Evolutionary conservation across 2,113 vertebrate species (phyloP), one percentile per base, ranked within the genome.

Genomic region (Pseudorhombus dupliciocellatus): DNA sequence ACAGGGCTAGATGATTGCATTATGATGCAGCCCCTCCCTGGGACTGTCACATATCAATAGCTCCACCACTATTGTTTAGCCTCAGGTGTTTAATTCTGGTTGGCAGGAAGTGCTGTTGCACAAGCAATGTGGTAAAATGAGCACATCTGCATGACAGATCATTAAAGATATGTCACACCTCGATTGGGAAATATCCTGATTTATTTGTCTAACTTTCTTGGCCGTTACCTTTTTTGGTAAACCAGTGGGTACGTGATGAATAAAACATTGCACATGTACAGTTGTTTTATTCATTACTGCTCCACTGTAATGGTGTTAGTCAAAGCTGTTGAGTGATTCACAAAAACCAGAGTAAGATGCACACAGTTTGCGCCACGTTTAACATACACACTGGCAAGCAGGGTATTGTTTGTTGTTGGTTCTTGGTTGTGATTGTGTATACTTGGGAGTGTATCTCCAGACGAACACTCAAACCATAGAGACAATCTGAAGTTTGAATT

Each of bases 71-170:
- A 83, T 87, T 88, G 83, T 91, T 85, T 90, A 81, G 84, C 90
- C 88, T 84, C 75, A 81, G 87, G 90, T 86, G 70, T 88, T 81
- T 76, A 40, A 87, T 90, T 91, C 79, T 84, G 69, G 70, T 82
- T 76, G 73, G 71, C 80, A 90, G 87, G 86, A 88, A 84, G 61
- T 70, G 51, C 37, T 74, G 53, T 90, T 87, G 84, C 86, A 78
- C 84, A 88, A 87, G 81, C n/a, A 59, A 21, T 70, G 75, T 57
- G 81, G 75, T 80, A 42, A 82, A 87, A 73, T 69, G 68, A 71
- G 67, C 62, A 75, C 71, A 73, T 66, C 60, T 22, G 10, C 7
- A 30, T 82, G 81, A 84, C 71, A 57, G 66, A 55, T 87, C 71
- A 75, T 87, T 74, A 72, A 69, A 15, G 25, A 54, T 61, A 70